Evolutionary conservation across 2,888 invertebrate genomes (phyloP), one percentile per base, ranked within the genome.

Genomic region (Lutraria lutraria): DNA sequence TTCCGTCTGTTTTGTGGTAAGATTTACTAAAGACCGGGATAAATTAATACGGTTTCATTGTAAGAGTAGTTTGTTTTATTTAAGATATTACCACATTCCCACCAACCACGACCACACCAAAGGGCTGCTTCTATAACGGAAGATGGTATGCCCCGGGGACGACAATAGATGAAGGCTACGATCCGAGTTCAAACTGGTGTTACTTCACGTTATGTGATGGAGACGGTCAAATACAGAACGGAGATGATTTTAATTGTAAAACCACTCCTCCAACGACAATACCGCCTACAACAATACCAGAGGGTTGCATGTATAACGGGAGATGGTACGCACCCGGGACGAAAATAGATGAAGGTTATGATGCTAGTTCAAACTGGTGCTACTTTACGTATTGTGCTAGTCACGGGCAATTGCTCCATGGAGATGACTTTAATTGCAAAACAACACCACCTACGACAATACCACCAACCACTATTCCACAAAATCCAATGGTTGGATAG

Each of bases 171-270:
- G 54, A 81, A 34, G 88, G 88, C 12, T 72, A 85, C 31, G 88
- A 88, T 34, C 25, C 79, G 0, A 53, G 31, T 29, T 76, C 82
- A 15, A 88, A 88, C 80, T 88, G 85, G 85, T 88, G 88, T 54
- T 88, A 85, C 79, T 16, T 76, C 15, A 85, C 85, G 16, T 56
- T 72, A 0, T 88, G 88, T 31, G 85, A 85, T 52, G 16, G 6
- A 0, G 29, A 43, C 29, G 88, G 88, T 2, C 53, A 72, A 13
- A 52, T 88, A 31, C 13, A 83, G 15, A 56, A 88, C 52, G 88
- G 85, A 10, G 88, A 88, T 52, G 60, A 88, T 52, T 88, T 88
- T 31, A 88, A 86, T 25, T 88, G 88, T 52, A 60, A 60, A 8
- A 84, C 60, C 53, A 84, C 88, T 2, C 76, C 85, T 25, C 43